phyloP scores from a whole-genome alignment of 2,888 invertebrate genomes.

The Pristionchus fissidentatus region DNA sequence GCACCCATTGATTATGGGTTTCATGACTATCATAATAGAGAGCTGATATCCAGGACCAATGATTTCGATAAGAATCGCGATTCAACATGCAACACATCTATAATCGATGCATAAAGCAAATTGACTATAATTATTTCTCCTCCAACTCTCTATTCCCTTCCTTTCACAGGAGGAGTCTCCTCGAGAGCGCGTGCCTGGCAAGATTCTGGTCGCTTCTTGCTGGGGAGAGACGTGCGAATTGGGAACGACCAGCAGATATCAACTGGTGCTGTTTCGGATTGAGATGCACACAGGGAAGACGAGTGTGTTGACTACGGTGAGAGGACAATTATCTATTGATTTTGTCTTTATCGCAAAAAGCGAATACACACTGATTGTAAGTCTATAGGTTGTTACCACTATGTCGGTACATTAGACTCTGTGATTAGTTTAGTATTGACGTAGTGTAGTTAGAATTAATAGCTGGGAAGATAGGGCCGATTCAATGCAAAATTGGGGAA shows the following conservation, averaged over 20 bases:
- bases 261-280: slow-evolving; percentile 12
- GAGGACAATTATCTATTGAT: too few species aligned
- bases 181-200: neutral
- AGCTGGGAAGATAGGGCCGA: too few species aligned
- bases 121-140: neutral
- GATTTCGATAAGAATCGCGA: too few species aligned
- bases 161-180: neutral
- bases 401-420: too few species aligned
- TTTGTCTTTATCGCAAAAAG: too few species aligned
- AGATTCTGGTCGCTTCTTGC: slow-evolving; percentile 3
- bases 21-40: too few species aligned
- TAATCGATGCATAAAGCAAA: neutral
- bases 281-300: slow-evolving; percentile 43
- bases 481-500: too few species aligned
- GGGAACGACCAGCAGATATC: neutral
- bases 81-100: neutral
- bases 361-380: too few species aligned
- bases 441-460: too few species aligned
- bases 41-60: neutral
- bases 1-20: too few species aligned
- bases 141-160: neutral
- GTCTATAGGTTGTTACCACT: too few species aligned
- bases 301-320: slow-evolving; percentile 5
- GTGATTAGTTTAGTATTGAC: too few species aligned
- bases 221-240: slow-evolving; percentile 34